Evolutionary conservation across 2,797 vertebrate species (phyloP).

Genomic region (Sphenodon punctatus): DNA sequence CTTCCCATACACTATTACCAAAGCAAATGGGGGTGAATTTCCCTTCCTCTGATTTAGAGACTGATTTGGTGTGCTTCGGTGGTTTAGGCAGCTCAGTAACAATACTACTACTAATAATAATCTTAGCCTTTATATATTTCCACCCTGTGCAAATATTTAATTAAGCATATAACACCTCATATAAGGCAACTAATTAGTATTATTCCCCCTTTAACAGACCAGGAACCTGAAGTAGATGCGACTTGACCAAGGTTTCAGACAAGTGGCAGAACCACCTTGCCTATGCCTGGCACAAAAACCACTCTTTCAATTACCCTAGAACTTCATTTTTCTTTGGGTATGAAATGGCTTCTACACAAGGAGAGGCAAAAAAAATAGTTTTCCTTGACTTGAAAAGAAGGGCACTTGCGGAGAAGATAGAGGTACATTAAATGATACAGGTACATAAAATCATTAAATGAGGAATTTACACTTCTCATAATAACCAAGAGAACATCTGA

Average conservation of each 20-base stretch:
- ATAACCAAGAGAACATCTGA: no score
- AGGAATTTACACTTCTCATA: no score
- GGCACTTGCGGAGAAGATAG: no score
- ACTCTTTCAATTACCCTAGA: not conserved
- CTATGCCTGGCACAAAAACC: not conserved
- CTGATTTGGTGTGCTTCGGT: constrained; percentile 20
- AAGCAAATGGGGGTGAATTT: not conserved
- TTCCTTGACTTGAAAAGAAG: no score
- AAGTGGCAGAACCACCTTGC: not conserved
- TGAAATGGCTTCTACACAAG: no score
- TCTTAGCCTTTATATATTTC: constrained; percentile 36
- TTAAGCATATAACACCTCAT: constrained; percentile 11
- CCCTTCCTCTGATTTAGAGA: not conserved
- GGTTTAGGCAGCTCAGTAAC: not conserved
- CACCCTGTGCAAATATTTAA: not conserved
- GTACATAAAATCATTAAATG: no score
- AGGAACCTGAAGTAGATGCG: not conserved
- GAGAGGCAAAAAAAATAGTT: no score
- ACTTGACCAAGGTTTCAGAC: not conserved
- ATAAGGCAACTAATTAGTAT: not conserved
- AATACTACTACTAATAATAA: not conserved
- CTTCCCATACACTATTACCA: no score
- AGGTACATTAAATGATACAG: no score
- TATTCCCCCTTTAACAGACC: constrained; percentile 10
- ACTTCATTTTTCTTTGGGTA: no score